Percentiles rank a stretch among this genome's conserved stretches.
These are phyloP conservation scores for Myotis brandtii DNA, from an alignment of 2,113 vertebrate genomes.

Conservation along the genomic window DNA sequence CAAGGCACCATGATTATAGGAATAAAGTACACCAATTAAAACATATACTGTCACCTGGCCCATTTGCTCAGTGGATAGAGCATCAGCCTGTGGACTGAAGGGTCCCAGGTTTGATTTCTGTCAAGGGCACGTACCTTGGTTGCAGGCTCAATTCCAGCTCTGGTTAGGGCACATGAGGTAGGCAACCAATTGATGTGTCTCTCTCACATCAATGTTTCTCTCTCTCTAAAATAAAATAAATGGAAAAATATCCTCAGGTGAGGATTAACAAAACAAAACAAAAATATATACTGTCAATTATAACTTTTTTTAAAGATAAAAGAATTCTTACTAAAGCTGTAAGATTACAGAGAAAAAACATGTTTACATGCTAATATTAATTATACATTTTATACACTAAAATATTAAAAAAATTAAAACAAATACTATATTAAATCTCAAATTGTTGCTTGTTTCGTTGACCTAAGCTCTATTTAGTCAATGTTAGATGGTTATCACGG, in stretches of 20 bases:
- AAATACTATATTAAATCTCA: background rate
- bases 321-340: background rate
- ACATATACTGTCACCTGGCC: background rate
- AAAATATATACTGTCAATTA: background rate
- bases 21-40: background rate
- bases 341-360: background rate
- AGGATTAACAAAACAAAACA: too few species aligned
- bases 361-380: background rate
- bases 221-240: too few species aligned
- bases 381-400: background rate
- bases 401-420: background rate
- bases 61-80: too few species aligned
- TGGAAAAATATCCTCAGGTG: too few species aligned
- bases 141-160: too few species aligned
- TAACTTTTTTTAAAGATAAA: background rate
- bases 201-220: too few species aligned
- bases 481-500: background rate
- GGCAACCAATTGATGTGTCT: too few species aligned
- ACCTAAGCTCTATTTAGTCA: background rate
- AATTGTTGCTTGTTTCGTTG: background rate
- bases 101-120: too few species aligned
- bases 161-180: too few species aligned
- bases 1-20: background rate
- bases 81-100: too few species aligned
- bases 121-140: too few species aligned